These are phyloP conservation scores for Anarhynchus alexandrinus DNA, from an alignment of 2,113 vertebrate species.

Conservation along the genomic window DNA sequence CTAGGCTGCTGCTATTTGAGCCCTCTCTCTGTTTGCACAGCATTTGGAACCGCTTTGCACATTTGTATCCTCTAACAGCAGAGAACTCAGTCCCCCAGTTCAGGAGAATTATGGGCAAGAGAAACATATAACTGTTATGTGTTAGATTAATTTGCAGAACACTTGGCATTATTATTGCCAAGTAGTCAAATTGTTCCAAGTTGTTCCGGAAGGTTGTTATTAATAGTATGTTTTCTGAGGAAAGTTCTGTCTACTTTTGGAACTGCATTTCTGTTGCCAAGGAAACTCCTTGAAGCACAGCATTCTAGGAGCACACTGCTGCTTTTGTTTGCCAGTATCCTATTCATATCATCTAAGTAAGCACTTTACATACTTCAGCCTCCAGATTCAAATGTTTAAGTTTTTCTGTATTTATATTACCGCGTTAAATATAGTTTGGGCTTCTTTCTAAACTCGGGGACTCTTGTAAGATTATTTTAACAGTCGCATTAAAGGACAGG, in stretches of 20 bases:
- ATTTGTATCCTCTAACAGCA: constrained; percentile 55
- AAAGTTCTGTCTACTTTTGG: constrained; percentile 89
- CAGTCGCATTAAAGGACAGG: constrained; percentile 20
- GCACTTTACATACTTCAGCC: constrained; percentile 74
- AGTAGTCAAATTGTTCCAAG: constrained; percentile 87
- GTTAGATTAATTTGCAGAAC: constrained; percentile 85
- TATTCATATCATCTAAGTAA: constrained; percentile 81
- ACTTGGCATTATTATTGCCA: constrained; percentile 85
- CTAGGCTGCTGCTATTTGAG: constrained; percentile 49
- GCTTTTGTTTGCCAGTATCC: constrained; percentile 82
- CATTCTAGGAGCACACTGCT: constrained; percentile 84
- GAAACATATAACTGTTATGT: constrained; percentile 75
- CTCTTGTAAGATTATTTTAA: constrained; percentile 50
- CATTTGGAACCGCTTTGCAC: constrained; percentile 70
- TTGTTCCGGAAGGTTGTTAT: constrained; percentile 89
- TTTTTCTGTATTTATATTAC: constrained; percentile 62
- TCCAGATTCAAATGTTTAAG: constrained; percentile 68
- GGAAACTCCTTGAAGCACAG: constrained; percentile 84
- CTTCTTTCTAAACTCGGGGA: background rate
- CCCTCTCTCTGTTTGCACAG: constrained; percentile 45
- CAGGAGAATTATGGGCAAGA: constrained; percentile 71
- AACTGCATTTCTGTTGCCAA: constrained; percentile 84
- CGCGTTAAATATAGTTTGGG: constrained; percentile 47
- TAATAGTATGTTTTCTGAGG: constrained; percentile 86
- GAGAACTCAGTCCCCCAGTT: constrained; percentile 49